Base-by-base conservation (phyloP, 2,113 vertebrate genomes). In the Toxotes jaculatrix region DNA sequence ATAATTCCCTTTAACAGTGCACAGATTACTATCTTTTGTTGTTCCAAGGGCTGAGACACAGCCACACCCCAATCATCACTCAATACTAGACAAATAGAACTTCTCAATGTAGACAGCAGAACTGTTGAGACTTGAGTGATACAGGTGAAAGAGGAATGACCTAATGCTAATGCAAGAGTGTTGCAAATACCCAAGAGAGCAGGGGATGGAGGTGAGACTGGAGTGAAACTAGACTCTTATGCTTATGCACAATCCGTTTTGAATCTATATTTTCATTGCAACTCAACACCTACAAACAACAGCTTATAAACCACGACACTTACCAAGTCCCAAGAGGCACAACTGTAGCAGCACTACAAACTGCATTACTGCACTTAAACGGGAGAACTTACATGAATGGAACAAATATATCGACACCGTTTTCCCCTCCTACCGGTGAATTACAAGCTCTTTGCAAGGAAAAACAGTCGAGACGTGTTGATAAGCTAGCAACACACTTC, bases 61-160 rank as follows among this genome's bases (percentile, higher is more conserved):
- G 61, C 77, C 83, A 34, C 86, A 74, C 78, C 83, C 53, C 49
- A 78, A 7, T 32, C 45, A 88, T 80, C 77, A 85, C 83, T 90
- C 82, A 85, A 60, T 78, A 75, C 67, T 60, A 77, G 21, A 74
- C 77, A 88, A 87, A 87, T 27, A 80, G 1, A 74, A 62, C n/a
- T 75, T 76, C 62, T 66, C 16, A 57, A 42, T 12, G 16, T 9
- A 59, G 38, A 79, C 60, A 79, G n/a, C 45, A 32, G 64, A 74
- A 74, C 55, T 82, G 82, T 84, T 81, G 61, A 74, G 71, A 83
- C 79, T 63, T 77, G 75, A 82, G 57, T 42, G 67, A 31, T 74
- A 45, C 40, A 73, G 53, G 72, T 61, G 31, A 74, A 38, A 42
- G 74, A 63, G 43, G 1, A 60, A 36, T 8, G 43, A 73, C 34